Evolutionary conservation across 2,888 invertebrate species (phyloP), one percentile per base, ranked within the genome.

Genomic region (Scaptomyza caliginosa): DNA sequence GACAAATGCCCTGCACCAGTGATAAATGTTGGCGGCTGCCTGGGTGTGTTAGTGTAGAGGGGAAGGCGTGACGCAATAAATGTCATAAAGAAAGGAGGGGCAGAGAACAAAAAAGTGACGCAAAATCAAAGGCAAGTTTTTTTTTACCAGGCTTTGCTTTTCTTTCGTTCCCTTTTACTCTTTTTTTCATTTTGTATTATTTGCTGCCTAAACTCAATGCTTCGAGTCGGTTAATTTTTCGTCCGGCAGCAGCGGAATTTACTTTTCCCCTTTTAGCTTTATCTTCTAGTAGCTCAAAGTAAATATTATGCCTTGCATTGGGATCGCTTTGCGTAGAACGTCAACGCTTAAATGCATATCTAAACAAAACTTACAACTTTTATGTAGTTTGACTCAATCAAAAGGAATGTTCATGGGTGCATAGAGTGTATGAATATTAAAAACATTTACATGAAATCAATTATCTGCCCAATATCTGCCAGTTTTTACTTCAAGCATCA

Each of bases 1-100:
- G 82, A 74, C 74, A 84, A 81, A 79, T 79, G 74, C 66, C 64
- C 63, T 55, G 76, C 67, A 67, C 55, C 56, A 68, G 65, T 83
- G 84, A 83, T 80, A 80, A 70, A 83, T 82, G 76, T 69, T 58
- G 60, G 84, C 55, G 73, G 36, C 48, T 39, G 46, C 39, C 4
- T 28, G 11, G 28, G 13, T 16, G 30, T n/a, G n/a, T n/a, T n/a
- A n/a, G 26, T 1, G 26, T 10, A 10, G 2, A 10, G 30, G 13
- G 32, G 42, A 1, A 52, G 54, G 49, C 10, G 45, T 36, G 54
- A 43, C 38, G 65, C 72, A 77, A 70, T 84, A 65, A 85, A 74
- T 81, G 85, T 66, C 78, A 68, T 67, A 74, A 68, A 51, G 42
- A 32, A 34, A 43, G 24, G 34, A 42, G 48, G 43, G 48, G 50